These are phyloP conservation scores for Himantopus leucocephalus DNA, from an alignment of 2,113 vertebrate genomes.

Conservation along the genomic window DNA sequence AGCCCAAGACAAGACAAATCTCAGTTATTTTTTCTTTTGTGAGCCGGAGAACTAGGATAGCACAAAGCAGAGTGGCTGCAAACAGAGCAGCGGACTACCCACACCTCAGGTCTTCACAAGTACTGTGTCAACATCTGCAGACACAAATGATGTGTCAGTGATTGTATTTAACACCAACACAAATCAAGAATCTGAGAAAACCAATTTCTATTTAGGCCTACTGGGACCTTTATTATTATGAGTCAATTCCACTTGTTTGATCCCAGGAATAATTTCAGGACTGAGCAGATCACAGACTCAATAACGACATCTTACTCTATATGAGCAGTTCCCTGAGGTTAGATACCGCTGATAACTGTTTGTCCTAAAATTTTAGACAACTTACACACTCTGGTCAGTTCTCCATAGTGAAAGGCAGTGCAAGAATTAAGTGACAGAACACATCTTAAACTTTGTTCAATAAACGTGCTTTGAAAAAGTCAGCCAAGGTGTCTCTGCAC, in stretches of 20 bases:
- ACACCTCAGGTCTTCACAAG: background rate
- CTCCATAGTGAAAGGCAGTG: background rate
- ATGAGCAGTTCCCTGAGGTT: background rate
- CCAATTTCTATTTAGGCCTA: constrained; percentile 1
- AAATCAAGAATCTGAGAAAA: constrained; percentile 12
- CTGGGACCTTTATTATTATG: constrained; percentile 11
- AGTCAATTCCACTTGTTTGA: constrained; percentile 55
- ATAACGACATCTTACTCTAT: background rate
- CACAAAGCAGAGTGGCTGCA: constrained; percentile 7
- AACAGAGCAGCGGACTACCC: background rate
- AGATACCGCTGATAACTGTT: background rate
- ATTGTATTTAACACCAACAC: constrained; percentile 10
- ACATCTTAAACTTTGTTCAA: background rate
- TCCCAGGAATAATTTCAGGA: constrained; percentile 17
- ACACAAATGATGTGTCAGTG: background rate
- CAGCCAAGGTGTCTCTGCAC: background rate
- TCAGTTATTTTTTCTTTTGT: constrained; percentile 76
- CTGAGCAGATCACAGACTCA: background rate
- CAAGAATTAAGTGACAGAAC: background rate
- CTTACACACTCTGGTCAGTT: background rate
- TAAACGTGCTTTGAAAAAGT: background rate
- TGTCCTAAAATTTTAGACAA: background rate
- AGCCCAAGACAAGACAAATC: constrained; percentile 81
- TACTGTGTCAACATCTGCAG: background rate
- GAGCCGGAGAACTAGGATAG: constrained; percentile 54